Evolutionary conservation across 1,140 invertebrate species (phyloP), one percentile per base, ranked within the genome.

Genomic region (Schlechtendalia chinensis): DNA sequence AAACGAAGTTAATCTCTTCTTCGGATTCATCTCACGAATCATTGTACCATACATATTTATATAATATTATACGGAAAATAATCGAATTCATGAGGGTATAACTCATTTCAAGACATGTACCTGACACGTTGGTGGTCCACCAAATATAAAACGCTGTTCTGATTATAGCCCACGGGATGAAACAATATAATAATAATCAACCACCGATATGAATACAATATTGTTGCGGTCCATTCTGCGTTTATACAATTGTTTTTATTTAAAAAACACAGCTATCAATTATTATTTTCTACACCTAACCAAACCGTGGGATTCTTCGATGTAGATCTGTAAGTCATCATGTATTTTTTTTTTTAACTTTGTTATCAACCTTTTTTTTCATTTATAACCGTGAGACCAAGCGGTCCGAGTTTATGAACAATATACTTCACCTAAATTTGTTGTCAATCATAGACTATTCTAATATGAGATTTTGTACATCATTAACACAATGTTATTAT

Each of bases 121-220:
- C 10, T 50, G 22, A 19, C 19, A 61, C 74, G 75, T 79, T 63
- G 75, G 75, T 79, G 75, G 75, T 79, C 75, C 39, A 56, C 53
- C 17, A 32, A 6, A 45, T 32, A 8, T 22, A 39, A 53, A 22
- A 22, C 22, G 6, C 32, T 63, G 17, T 61, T 61, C 58, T 79
- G 75, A 79, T 79, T 63, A 79, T 79, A 79, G 75, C 75, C 75
- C 39, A 61, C 39, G 56, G 75, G 39, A 59, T 54, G 69, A 54
- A 29, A 72, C 24, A 53, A 54, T 54, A 71, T 45, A 22, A 69
- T 17, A 22, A 27, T 71, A 53, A 72, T 72, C 22, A 69, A 69
- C 39, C 67, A 24, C 39, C 47, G 45, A 50, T 50, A 69, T 10
- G n/a, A 3, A 69, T 39, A 39, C 8, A 39, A 39, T 39, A 39